Evolutionary conservation across 2,888 invertebrate genomes (phyloP).

Genomic region (Argyresthia albistria): DNA sequence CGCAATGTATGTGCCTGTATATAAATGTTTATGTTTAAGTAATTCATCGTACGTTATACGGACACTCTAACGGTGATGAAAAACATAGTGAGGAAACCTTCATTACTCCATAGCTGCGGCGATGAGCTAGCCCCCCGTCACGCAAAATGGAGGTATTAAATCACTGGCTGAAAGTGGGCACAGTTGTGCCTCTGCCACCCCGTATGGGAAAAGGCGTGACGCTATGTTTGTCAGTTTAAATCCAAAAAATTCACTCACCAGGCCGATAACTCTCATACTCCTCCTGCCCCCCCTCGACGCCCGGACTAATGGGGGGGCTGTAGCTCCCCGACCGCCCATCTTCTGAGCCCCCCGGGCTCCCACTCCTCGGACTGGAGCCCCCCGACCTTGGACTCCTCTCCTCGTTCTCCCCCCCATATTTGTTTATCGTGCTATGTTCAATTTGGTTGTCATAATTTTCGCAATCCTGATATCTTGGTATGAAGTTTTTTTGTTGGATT

Average conservation of each 20-base stretch:
- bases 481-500: conserved; percentile 56
- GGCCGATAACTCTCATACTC: conserved; percentile 59
- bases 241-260: conserved; percentile 31
- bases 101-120: too few relatives aligned
- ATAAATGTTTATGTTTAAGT: too few relatives aligned
- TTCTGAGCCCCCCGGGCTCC: conserved; percentile 63
- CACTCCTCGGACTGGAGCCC: conserved; percentile 40
- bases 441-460: conserved; percentile 61
- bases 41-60: too few relatives aligned
- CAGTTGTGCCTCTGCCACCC: too few relatives aligned
- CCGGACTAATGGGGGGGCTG: conserved; percentile 89
- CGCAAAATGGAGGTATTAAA: too few relatives aligned
- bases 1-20: too few relatives aligned
- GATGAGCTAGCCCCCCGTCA: too few relatives aligned
- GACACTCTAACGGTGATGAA: too few relatives aligned
- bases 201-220: too few relatives aligned
- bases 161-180: too few relatives aligned
- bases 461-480: conserved; percentile 32
- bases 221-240: too few relatives aligned
- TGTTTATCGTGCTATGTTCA: conserved; percentile 56
- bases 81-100: too few relatives aligned
- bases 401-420: conserved; percentile 21
- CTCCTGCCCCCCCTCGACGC: conserved; percentile 79
- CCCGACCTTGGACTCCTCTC: conserved; percentile 28
- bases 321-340: conserved; percentile 78